Base-by-base conservation (phyloP, 2,797 vertebrate genomes). In the Florisuga fusca region DNA sequence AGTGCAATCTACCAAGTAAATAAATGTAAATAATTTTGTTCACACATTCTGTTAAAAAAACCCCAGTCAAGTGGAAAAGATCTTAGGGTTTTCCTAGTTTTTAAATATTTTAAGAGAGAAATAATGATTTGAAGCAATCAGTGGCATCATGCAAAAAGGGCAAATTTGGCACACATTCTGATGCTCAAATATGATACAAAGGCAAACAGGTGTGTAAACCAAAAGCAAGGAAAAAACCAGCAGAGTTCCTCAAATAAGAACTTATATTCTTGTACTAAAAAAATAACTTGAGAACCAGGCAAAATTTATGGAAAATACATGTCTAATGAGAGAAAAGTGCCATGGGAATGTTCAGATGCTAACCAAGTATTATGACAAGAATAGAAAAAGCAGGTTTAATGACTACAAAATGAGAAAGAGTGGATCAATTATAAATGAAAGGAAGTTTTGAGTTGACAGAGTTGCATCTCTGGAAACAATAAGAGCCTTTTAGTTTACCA, bases 391-490 rank as follows among this genome's bases (percentile, higher is more conserved):
- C 14, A 72, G 34, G 26, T n/a, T 85, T 77, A 92, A 77, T 68
- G 36, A 69, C 31, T 58, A 48, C 8, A 13, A 2, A 53, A 82
- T 68, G 57, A 67, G 36, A 55, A 59, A 76, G 73, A 76, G 7
- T 55, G 84, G 69, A 84, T 73, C 51, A 45, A 1, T 72, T 87
- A 38, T 41, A 84, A 95, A 63, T 26, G 51, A 68, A 80, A 71
- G 69, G 58, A 84, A 78, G 64, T 72, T 84, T n/a, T 58, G 41
- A 84, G 68, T 38, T 54, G 64, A 77, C 55, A 45, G 50, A 68
- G 50, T 41, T 89, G 21, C 50, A 14, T 89, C 93, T 90, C 54
- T 92, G 68, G 78, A 92, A 94, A 80, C 57, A 87, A 20, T 6
- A 19, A 87, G 15, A 58, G 54, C 45, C 53, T 83, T 87, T 64